phyloP scores from a whole-genome alignment of 2,888 invertebrate species.

The Lamellibrachia satsuma region DNA sequence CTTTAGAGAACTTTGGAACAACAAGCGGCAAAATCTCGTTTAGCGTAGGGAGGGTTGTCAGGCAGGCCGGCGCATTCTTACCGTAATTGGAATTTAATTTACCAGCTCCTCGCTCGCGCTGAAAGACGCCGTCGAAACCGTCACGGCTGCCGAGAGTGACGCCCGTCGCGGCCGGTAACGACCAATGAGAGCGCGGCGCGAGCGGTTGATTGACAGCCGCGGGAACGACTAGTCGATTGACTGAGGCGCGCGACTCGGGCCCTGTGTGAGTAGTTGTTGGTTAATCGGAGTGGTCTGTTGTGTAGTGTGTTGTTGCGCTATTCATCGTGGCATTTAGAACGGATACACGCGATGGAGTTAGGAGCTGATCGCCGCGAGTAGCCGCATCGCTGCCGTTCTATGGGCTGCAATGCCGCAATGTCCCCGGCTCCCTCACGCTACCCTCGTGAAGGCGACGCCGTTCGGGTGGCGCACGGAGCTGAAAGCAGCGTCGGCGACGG shows the following conservation, averaged over 20 bases:
- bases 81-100: conserved; percentile 13
- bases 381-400: neutral
- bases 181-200: neutral
- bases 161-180: neutral
- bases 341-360: conserved; percentile 17
- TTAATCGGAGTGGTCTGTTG: neutral
- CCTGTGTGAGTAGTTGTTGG: neutral
- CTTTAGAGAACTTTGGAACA: neutral
- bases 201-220: neutral
- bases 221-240: neutral
- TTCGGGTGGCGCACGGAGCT: neutral
- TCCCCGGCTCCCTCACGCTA: neutral
- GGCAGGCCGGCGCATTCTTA: neutral
- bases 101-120: neutral
- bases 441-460: neutral
- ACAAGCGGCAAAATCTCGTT: neutral
- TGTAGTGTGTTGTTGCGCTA: neutral
- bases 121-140: neutral
- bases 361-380: neutral
- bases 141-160: neutral
- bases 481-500: neutral
- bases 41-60: neutral
- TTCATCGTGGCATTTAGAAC: neutral
- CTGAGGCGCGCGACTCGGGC: neutral
- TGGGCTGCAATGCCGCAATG: neutral